Evolutionary conservation across 2,888 invertebrate genomes (phyloP).

Genomic region (Leptopilina drosophilae): DNA sequence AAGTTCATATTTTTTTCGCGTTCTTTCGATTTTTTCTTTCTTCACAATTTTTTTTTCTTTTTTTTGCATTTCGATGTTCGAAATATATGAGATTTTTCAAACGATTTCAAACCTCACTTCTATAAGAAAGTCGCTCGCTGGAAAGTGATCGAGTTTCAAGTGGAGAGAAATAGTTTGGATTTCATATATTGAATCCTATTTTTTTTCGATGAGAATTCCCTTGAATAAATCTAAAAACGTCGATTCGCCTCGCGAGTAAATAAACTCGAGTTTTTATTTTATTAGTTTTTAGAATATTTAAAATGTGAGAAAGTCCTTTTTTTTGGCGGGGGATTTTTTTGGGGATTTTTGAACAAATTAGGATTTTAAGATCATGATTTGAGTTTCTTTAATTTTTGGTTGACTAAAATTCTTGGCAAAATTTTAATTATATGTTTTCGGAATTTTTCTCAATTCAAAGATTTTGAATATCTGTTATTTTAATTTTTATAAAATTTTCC

Average conservation of each 20-base stretch:
- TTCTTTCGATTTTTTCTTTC: background rate
- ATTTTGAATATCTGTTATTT: too few relatives aligned
- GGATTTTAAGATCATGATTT: too few relatives aligned
- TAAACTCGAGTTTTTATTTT: background rate
- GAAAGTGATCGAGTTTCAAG: conserved; percentile 37
- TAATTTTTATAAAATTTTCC: too few relatives aligned
- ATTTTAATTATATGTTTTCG: too few relatives aligned
- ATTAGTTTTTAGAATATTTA: background rate
- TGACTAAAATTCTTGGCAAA: too few relatives aligned
- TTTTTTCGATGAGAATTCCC: conserved; percentile 23
- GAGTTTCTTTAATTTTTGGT: too few relatives aligned
- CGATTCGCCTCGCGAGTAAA: background rate
- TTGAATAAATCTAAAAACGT: background rate
- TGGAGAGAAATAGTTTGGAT: conserved; percentile 30
- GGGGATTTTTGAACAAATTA: too few relatives aligned
- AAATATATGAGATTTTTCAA: conserved; percentile 25
- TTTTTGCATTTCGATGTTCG: conserved; percentile 1
- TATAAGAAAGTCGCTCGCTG: conserved; percentile 6
- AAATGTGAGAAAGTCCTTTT: background rate
- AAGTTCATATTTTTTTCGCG: conserved; percentile 44
- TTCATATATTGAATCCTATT: conserved; percentile 9
- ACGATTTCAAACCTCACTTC: conserved; percentile 30
- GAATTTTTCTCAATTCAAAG: too few relatives aligned
- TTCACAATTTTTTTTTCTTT: background rate
- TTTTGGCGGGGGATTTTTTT: too few relatives aligned